A percentile compares a stretch with the other conserved stretches of the same genome.
Conservation (phyloP, 2,113 vertebrate genomes). For the Peromyscus leucopus region DNA sequence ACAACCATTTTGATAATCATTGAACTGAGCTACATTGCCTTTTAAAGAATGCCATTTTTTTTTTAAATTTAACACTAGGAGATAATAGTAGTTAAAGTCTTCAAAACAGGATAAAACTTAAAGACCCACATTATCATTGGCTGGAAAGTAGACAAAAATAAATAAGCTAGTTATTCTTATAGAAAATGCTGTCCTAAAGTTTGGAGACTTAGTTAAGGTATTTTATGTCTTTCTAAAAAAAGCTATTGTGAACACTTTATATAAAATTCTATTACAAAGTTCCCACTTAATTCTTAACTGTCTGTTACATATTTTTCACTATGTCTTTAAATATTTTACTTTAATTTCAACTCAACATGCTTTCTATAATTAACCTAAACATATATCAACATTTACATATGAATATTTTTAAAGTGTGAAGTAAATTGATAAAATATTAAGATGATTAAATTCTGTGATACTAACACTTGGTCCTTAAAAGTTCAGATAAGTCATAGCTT, state of each 20-base stretch:
- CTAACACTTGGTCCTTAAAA: not conserved
- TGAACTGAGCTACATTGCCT: not conserved
- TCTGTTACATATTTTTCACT: not conserved
- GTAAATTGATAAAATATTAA: not conserved
- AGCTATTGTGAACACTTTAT: not conserved
- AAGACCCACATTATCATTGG: not conserved
- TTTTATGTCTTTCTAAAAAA: not conserved
- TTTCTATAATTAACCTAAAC: slow-evolving; percentile 20
- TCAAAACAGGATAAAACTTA: slow-evolving; percentile 45
- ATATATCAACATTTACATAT: not conserved
- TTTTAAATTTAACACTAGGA: not conserved
- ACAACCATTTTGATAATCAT: not conserved
- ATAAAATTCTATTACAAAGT: not conserved
- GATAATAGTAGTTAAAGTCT: not conserved
- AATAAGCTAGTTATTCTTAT: not conserved
- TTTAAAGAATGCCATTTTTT: not conserved
- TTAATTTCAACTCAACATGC: slow-evolving; percentile 3
- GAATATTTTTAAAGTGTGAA: not conserved
- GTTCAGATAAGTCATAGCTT: not conserved
- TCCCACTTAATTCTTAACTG: not conserved
- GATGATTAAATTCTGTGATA: not conserved
- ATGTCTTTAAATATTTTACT: not conserved
- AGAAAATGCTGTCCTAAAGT: slow-evolving; percentile 1
- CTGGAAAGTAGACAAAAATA: not conserved
- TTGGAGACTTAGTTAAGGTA: slow-evolving; percentile 15